phyloP scores from a whole-genome alignment of 1,140 invertebrate species.

The Tachypleus tridentatus region DNA sequence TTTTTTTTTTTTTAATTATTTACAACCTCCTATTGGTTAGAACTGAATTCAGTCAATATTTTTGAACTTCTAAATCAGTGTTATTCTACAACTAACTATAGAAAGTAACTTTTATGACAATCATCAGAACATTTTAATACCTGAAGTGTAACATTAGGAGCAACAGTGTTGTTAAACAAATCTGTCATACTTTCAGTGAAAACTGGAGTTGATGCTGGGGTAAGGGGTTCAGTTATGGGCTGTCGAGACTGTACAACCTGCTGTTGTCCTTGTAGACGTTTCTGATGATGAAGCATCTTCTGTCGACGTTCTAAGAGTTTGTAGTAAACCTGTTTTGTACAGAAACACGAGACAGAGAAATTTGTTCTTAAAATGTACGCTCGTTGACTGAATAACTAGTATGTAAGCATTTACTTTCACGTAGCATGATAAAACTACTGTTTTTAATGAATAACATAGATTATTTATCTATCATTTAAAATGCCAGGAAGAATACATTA shows the following conservation, averaged over 20 bases:
- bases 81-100: too few relatives aligned
- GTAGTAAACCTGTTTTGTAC: constrained; percentile 6
- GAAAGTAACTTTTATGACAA: too few relatives aligned
- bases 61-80: too few relatives aligned
- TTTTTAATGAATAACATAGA: too few relatives aligned
- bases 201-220: constrained; percentile 38
- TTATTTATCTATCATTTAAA: not conserved
- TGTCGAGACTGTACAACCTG: constrained; percentile 47
- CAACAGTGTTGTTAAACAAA: constrained; percentile 62
- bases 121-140: too few relatives aligned
- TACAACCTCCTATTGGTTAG: too few relatives aligned
- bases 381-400: too few relatives aligned
- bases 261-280: constrained; percentile 32
- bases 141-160: constrained; percentile 30
- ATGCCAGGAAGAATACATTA: not conserved
- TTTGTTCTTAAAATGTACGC: too few relatives aligned
- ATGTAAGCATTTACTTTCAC: too few relatives aligned
- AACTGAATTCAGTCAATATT: too few relatives aligned
- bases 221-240: constrained; percentile 39
- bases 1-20: too few relatives aligned
- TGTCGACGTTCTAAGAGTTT: constrained; percentile 19
- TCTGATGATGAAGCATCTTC: constrained; percentile 42
- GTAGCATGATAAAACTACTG: too few relatives aligned
- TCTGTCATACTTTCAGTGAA: constrained; percentile 58
- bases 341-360: not conserved